Conservation (phyloP, 2,113 vertebrate species). For the Pleuronectes platessa region DNA sequence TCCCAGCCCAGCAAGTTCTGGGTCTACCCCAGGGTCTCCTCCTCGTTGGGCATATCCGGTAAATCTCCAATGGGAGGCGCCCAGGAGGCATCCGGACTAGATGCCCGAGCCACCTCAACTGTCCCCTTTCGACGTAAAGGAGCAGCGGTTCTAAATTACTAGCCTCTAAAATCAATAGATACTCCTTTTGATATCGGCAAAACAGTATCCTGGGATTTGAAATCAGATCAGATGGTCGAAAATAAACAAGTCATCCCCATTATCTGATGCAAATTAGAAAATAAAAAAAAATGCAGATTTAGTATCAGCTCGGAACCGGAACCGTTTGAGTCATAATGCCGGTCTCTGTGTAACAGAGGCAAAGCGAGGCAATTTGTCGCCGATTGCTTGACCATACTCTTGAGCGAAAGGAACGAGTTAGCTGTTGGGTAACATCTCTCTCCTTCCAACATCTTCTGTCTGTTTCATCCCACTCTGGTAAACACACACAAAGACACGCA, state of each 20-base stretch:
- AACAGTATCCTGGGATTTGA: not conserved
- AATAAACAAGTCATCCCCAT: slow-evolving; percentile 17
- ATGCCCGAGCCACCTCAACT: no score
- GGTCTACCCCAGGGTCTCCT: not conserved
- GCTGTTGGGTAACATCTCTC: slow-evolving; percentile 57
- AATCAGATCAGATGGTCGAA: slow-evolving; percentile 10
- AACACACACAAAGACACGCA: slow-evolving; percentile 23
- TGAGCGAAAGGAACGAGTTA: slow-evolving; percentile 42
- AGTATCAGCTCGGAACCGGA: slow-evolving; percentile 24
- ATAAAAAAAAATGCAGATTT: slow-evolving; percentile 33
- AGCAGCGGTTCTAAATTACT: no score
- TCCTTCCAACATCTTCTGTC: slow-evolving; percentile 49
- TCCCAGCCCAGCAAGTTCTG: not conserved
- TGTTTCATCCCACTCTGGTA: slow-evolving; percentile 41
- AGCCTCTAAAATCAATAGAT: not conserved
- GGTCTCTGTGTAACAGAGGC: slow-evolving; percentile 42
- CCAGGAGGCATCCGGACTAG: no score
- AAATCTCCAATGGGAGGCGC: no score
- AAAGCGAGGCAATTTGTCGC: slow-evolving; percentile 62
- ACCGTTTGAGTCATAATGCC: slow-evolving; percentile 44
- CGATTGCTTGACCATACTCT: slow-evolving; percentile 49
- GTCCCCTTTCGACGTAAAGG: no score
- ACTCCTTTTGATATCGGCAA: not conserved
- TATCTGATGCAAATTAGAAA: slow-evolving; percentile 8
- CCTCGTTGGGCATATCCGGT: no score